Base-by-base conservation (phyloP, 1,140 invertebrate species). In the Lucilia sericata region DNA sequence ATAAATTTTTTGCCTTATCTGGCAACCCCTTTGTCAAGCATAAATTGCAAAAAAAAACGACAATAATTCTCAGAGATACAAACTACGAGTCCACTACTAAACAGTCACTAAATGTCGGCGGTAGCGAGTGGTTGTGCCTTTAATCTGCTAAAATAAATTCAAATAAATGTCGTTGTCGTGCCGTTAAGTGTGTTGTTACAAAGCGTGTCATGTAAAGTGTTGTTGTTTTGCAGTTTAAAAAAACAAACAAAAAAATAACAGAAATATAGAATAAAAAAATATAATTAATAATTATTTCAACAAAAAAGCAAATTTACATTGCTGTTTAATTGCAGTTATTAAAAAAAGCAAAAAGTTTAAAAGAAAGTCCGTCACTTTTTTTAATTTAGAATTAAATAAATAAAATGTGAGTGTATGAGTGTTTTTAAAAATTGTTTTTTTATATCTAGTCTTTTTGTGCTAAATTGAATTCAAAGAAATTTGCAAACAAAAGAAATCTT, bases 41-140 rank as follows among this genome's bases (percentile, higher is more conserved):
- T 70, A 70, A 70, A 70, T 70, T 70, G n/a, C 65, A 70, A 60
- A 60, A 13, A 60, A 60, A n/a, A 60, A 17, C 55, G 14, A 60
- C 7, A 70, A 70, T 70, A 21, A 70, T 70, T 70, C 65, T 70
- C 65, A 9, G 65, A 70, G 65, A 70, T 25, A 70, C 65, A 70
- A 70, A 42, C 25, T 30, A 30, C 10, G 42, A 42, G 42, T 60
- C n/a, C 14, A n/a, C 14, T 60, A 60, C 8, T 70, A 30, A 30
- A 30, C 75, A 80, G 42, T 80, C 76, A 80, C 76, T 49, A 36
- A 47, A 49, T 51, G 76, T 49, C 76, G 47, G 19, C 42, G 42
- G 76, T 80, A 9, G 76, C 34, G 76, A 80, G 42, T 80, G 76
- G 76, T 80, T 80, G 76, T 49, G 42, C 17, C n/a, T n/a, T 19